A percentile compares a stretch with the other conserved stretches of the same genome.
These are phyloP conservation scores for Dioctria linearis DNA, from an alignment of 2,888 invertebrate species.

Conservation along the genomic window DNA sequence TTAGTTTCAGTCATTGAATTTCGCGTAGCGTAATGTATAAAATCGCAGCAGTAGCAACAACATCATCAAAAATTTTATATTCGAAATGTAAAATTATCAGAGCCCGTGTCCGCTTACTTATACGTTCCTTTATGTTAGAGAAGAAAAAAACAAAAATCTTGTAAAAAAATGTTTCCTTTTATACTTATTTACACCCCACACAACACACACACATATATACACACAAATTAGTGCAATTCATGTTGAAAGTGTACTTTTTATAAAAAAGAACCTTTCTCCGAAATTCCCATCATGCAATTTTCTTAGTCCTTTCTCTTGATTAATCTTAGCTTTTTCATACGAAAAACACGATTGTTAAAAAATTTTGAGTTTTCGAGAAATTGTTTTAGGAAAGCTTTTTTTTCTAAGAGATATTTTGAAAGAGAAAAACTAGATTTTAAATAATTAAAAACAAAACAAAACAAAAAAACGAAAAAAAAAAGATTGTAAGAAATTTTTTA, in stretches of 20 bases:
- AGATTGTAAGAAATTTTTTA: constrained; percentile 41
- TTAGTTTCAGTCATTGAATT: background rate
- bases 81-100: background rate
- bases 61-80: too few species aligned
- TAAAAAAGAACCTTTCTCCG: constrained; percentile 38
- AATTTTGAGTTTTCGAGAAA: constrained; percentile 12
- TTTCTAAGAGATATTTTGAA: constrained; percentile 23
- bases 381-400: background rate
- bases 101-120: background rate
- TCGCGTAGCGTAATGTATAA: too few species aligned
- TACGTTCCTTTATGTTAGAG: too few species aligned
- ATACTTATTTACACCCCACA: background rate
- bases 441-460: background rate
- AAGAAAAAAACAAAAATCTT: too few species aligned
- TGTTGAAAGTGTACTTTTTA: constrained; percentile 45
- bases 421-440: constrained; percentile 38
- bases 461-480: constrained; percentile 4
- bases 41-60: too few species aligned
- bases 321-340: constrained; percentile 28
- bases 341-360: background rate
- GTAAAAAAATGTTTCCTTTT: background rate
- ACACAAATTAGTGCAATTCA: constrained; percentile 37
- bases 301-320: constrained; percentile 24
- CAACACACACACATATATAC: background rate
- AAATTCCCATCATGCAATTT: constrained; percentile 27